Conservation (phyloP, 2,888 invertebrate species). For the Protodeltote pygarga region DNA sequence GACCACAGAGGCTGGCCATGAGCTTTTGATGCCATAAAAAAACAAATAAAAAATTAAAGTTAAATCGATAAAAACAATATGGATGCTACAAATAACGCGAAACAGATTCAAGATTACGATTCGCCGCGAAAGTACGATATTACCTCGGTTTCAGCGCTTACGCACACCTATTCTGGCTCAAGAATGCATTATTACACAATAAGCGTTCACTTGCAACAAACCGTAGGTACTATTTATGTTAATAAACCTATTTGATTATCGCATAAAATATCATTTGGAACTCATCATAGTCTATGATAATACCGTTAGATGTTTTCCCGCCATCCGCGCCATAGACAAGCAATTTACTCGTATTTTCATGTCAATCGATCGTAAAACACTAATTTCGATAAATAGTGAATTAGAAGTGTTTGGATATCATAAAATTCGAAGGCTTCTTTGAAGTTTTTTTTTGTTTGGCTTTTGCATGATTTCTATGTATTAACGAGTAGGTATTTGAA, state of each 20-base stretch:
- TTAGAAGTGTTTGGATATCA: slow-evolving; percentile 29
- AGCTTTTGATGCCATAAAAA: too few relatives aligned
- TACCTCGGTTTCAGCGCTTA: slow-evolving; percentile 63
- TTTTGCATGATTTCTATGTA: background rate
- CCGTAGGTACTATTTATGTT: slow-evolving; percentile 47
- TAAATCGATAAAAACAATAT: slow-evolving; percentile 32
- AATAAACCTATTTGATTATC: slow-evolving; percentile 50
- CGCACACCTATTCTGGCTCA: slow-evolving; percentile 67
- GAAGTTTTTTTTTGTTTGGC: background rate
- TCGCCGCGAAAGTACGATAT: slow-evolving; percentile 50
- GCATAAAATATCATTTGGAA: slow-evolving; percentile 40
- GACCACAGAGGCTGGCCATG: too few relatives aligned
- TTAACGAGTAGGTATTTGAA: background rate
- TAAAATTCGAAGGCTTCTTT: slow-evolving; percentile 22
- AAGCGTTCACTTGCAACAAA: slow-evolving; percentile 62
- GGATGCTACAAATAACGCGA: slow-evolving; percentile 48
- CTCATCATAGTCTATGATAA: slow-evolving; percentile 34
- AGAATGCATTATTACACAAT: slow-evolving; percentile 72
- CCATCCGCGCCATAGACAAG: slow-evolving; percentile 25
- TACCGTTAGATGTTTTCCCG: slow-evolving; percentile 35
- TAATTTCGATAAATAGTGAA: slow-evolving; percentile 38
- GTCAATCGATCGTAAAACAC: slow-evolving; percentile 39
- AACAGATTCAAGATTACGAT: slow-evolving; percentile 56
- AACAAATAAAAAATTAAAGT: slow-evolving; percentile 6
- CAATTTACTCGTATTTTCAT: slow-evolving; percentile 38